A percentile compares a stretch with the other conserved stretches of the same genome.
Conservation (phyloP, 2,888 invertebrate species). For the Pomacea canaliculata region DNA sequence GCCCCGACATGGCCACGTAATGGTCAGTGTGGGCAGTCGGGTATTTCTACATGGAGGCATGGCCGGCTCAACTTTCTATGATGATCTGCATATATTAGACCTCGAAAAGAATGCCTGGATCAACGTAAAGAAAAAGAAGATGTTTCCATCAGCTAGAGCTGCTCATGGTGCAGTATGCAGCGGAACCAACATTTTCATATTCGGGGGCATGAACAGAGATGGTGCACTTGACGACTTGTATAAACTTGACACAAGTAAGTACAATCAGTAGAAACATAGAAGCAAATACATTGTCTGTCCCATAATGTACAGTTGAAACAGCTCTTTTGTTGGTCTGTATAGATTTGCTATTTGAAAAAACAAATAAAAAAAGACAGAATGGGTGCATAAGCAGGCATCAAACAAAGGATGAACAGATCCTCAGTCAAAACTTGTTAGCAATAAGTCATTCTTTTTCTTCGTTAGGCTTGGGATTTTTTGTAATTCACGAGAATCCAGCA, state of each 20-base stretch:
- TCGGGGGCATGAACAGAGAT: constrained; percentile 67
- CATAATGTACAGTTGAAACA: not conserved
- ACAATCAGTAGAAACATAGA: too few relatives aligned
- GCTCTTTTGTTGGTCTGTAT: not conserved
- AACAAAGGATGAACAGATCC: too few relatives aligned
- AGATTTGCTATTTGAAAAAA: not conserved
- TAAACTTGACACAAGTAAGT: constrained; percentile 63
- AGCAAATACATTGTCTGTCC: not conserved
- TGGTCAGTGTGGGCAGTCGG: constrained; percentile 58
- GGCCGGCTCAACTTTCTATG: constrained; percentile 65
- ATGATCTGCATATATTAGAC: constrained; percentile 67
- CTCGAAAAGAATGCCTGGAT: constrained; percentile 59
- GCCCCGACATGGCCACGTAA: constrained; percentile 67
- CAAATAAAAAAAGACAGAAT: not conserved
- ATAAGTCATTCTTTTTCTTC: too few relatives aligned
- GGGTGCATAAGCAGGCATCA: too few relatives aligned
- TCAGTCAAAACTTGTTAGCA: too few relatives aligned
- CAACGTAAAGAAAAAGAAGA: constrained; percentile 57
- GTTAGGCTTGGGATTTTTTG: too few relatives aligned
- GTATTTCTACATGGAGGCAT: constrained; percentile 68
- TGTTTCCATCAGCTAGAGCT: constrained; percentile 62
- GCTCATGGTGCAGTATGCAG: constrained; percentile 63
- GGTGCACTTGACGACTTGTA: constrained; percentile 67
- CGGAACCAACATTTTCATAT: constrained; percentile 59
- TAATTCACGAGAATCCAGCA: too few relatives aligned